Evolutionary conservation across 2,797 vertebrate genomes (phyloP), one percentile per base, ranked within the genome.

Genomic region (Alectoris magna): DNA sequence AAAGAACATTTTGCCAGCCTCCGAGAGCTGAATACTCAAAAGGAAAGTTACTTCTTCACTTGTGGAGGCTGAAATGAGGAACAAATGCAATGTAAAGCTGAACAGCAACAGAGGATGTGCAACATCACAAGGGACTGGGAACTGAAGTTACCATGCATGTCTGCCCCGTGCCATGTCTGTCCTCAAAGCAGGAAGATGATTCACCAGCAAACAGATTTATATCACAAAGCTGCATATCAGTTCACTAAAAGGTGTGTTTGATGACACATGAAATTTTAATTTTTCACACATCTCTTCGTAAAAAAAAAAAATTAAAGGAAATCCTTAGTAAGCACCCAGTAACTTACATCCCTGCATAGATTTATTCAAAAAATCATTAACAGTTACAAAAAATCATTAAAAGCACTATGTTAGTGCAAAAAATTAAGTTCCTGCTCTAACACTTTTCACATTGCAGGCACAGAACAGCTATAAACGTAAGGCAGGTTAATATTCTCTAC

Each of bases 91-190:
- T 56, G 10, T 36, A 39, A 91, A 38, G 51, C 43, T 60, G 51
- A 27, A 34, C 19, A 58, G 34, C 0, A 7, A 12, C 0, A 0
- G 18, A 53, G 17, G 6, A 44, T 7, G 4, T 3, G 3, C 27
- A 44, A 49, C 39, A 73, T 11, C 15, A 14, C 16, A 1, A 81
- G 16, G 7, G 46, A 39, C 22, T 11, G 8, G 27, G 11, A 78
- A 84, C 1, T 0, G 74, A 23, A n/a, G 74, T 64, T 43, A 85
- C 6, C 13, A 5, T 1, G 1, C 18, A 5, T 3, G 12, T 64
- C 56, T 76, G 15, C 23, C 58, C 38, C 34, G 11, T 8, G 14
- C 3, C 51, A 46, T 2, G 2, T 6, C 10, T 9, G 14, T 36
- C 34, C 44, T 22, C 21, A 17, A 5, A 29, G 19, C 2, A 55